Evolutionary conservation across 2,888 invertebrate genomes (phyloP).

Genomic region (Tachina lurida): DNA sequence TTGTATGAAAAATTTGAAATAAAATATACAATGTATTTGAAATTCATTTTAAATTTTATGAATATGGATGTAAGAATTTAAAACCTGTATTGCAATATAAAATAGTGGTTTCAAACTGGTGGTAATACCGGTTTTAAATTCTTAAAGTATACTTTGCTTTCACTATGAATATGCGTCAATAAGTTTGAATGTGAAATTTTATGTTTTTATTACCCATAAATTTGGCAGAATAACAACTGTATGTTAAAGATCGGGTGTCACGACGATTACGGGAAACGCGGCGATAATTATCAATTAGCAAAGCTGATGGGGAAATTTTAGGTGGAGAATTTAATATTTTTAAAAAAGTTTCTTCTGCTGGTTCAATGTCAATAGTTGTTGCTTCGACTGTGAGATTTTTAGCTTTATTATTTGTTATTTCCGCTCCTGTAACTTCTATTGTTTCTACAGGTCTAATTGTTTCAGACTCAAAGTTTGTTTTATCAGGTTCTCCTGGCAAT

Average conservation of each 20-base stretch:
- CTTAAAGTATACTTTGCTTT: no score
- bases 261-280: constrained; percentile 66
- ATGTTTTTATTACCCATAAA: constrained; percentile 52
- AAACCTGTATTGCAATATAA: no score
- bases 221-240: constrained; percentile 75
- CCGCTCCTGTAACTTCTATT: no score
- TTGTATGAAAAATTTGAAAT: no score
- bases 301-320: constrained; percentile 57
- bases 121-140: no score
- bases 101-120: no score
- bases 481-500: not conserved
- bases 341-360: not conserved
- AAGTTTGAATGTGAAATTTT: not conserved
- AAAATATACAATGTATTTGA: no score
- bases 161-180: not conserved
- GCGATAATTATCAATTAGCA: constrained; percentile 75
- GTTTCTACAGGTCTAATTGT: no score
- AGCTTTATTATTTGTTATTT: no score
- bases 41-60: no score
- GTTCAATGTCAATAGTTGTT: constrained; percentile 7
- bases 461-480: constrained; percentile 2
- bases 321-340: not conserved
- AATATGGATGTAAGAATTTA: no score
- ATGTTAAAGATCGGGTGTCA: constrained; percentile 33
- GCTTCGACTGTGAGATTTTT: not conserved